phyloP scores from a whole-genome alignment of 2,113 vertebrate species.

The Coturnix japonica region DNA sequence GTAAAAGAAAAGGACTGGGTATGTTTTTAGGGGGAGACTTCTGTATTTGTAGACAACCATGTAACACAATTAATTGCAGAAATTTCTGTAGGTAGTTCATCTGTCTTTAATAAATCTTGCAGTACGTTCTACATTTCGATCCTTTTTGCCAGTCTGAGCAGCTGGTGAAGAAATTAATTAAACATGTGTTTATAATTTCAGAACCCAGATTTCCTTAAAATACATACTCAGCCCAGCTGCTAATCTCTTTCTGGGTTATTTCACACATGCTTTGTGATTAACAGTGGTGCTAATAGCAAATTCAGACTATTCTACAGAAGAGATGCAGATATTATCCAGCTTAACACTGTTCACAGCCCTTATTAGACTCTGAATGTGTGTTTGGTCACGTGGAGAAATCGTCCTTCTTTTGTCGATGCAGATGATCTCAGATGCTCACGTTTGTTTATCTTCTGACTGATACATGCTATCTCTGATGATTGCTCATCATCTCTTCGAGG shows the following conservation, averaged over 20 bases:
- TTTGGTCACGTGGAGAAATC: not conserved
- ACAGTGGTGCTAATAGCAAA: not conserved
- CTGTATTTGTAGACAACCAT: constrained; percentile 9
- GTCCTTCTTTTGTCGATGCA: not conserved
- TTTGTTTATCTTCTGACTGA: constrained; percentile 23
- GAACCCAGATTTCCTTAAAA: constrained; percentile 47
- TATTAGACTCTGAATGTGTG: not conserved
- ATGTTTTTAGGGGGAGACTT: not conserved
- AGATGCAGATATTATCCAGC: not conserved
- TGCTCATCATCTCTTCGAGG: not conserved
- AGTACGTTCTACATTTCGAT: constrained; percentile 18
- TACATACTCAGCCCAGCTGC: not conserved
- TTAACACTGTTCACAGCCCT: not conserved
- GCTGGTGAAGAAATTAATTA: constrained; percentile 58
- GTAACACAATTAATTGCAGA: constrained; percentile 16
- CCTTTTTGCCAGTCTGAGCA: constrained; percentile 40
- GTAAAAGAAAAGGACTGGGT: not conserved
- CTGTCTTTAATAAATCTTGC: not conserved
- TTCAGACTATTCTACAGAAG: not conserved
- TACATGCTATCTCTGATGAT: not conserved
- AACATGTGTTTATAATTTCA: constrained; percentile 18
- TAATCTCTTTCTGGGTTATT: not conserved
- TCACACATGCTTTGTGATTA: not conserved
- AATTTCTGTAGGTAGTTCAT: not conserved
- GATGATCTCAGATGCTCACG: constrained; percentile 7